Base-by-base conservation (phyloP, 2,797 vertebrate species). In the Helarctos malayanus region DNA sequence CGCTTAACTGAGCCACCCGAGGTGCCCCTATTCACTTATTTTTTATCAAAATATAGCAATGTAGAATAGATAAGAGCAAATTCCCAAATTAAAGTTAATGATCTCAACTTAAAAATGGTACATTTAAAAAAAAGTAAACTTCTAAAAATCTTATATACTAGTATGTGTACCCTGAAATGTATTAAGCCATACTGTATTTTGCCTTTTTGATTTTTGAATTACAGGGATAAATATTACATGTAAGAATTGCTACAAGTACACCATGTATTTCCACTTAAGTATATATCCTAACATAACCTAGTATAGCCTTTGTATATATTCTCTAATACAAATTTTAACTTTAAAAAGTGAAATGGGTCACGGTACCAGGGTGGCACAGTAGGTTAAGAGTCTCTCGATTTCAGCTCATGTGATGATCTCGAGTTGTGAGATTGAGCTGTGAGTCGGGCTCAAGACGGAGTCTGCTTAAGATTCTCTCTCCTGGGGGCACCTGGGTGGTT, bases 121-220 rank as follows among this genome's bases (percentile, higher is more conserved):
- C 32, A 81, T 91, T 88, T n/a, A 5, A 21, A 76, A 96, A 96
- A 95, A 81, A 65, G 63, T 18, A 87, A 92, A 94, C 18, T 71
- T 82, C 14, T 71, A 63, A 76, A 94, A 92, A 84, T 63, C 68
- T 68, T 86, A 90, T 2, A 10, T 45, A 61, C 11, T 61, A n/a
- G 56, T 32, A 56, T 63, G 25, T 79, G 2, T 75, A 78, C 29
- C 27, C 45, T 49, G 68, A 61, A 81, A 41, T 3, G 65, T 29
- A 65, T 47, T 87, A 57, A 86, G 23, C 61, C 65, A 15, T 38
- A 69, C 25, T 93, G 54, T 32, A 45, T 5, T 82, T 63, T 88
- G 12, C 65, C 63, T 80, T 91, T 81, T 54, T 68, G 16, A 57
- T 68, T 94, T 94, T 25, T 94, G 47, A 45, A n/a, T 89, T 81